A percentile compares a stretch with the other conserved stretches of the same genome.
phyloP scores from a whole-genome alignment of 2,888 invertebrate species.

The Schizaphis graminum region DNA sequence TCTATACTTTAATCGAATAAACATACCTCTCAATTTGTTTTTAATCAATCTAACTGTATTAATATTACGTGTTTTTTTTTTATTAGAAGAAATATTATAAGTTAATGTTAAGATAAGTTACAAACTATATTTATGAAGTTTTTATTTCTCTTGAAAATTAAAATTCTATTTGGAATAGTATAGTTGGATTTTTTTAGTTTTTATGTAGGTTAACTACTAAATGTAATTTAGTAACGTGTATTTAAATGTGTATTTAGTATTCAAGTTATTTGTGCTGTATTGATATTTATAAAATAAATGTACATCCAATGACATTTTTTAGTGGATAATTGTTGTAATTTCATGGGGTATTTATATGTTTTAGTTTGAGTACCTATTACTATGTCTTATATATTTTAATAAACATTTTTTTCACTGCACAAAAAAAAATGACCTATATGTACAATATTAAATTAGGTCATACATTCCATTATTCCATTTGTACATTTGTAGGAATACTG shows the following conservation, averaged over 20 bases:
- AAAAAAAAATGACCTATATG: background rate
- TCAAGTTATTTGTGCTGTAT: background rate
- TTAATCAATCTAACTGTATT: conserved; percentile 21
- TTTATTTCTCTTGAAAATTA: background rate
- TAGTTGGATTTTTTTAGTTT: background rate
- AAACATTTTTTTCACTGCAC: background rate
- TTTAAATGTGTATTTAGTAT: background rate
- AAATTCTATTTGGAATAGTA: background rate
- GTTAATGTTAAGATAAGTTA: background rate
- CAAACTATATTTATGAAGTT: background rate
- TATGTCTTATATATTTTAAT: background rate
- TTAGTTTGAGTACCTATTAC: background rate
- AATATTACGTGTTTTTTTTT: background rate
- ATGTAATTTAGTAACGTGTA: no score
- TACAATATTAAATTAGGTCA: background rate
- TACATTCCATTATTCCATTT: background rate
- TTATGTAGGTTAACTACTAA: background rate
- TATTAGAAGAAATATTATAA: background rate
- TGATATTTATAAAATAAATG: background rate
- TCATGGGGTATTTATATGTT: background rate
- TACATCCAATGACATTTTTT: background rate
- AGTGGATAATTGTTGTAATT: conserved; percentile 3
- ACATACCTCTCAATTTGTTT: conserved; percentile 37
- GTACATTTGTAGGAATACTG: background rate
- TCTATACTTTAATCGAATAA: conserved; percentile 43